phyloP scores from a whole-genome alignment of 2,113 vertebrate species.

The Puntigrus tetrazona region DNA sequence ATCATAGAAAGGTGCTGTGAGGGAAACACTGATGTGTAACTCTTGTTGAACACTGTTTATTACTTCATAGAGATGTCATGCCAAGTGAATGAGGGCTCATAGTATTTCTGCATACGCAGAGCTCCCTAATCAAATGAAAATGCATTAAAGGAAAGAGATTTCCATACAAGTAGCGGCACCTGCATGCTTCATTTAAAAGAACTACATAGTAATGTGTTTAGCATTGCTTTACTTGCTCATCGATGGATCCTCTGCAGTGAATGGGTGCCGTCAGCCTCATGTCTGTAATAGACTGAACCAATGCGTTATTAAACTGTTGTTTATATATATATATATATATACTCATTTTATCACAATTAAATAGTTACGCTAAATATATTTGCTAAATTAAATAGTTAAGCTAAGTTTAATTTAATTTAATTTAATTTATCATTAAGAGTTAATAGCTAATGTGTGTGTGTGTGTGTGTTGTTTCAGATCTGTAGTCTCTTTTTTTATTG shows the following conservation, averaged over 20 bases:
- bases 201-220: not conserved
- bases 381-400: too few relatives aligned
- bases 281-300: too few relatives aligned
- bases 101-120: not conserved
- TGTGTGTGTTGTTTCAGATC: not conserved
- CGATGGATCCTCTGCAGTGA: not conserved
- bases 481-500: too few relatives aligned
- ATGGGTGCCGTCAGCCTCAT: not conserved
- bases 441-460: not conserved
- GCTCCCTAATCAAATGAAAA: not conserved
- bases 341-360: too few relatives aligned
- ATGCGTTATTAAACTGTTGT: too few relatives aligned
- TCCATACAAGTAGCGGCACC: not conserved
- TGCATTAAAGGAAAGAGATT: not conserved
- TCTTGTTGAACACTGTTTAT: conserved; percentile 17
- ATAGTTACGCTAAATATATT: too few relatives aligned
- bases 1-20: not conserved
- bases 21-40: not conserved
- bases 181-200: not conserved
- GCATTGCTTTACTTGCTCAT: not conserved
- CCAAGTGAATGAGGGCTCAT: conserved; percentile 14
- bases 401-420: too few relatives aligned
- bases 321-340: too few relatives aligned
- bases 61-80: conserved; percentile 10
- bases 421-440: not conserved